phyloP scores from a whole-genome alignment of 1,140 invertebrate species.

The Ruditapes philippinarum region DNA sequence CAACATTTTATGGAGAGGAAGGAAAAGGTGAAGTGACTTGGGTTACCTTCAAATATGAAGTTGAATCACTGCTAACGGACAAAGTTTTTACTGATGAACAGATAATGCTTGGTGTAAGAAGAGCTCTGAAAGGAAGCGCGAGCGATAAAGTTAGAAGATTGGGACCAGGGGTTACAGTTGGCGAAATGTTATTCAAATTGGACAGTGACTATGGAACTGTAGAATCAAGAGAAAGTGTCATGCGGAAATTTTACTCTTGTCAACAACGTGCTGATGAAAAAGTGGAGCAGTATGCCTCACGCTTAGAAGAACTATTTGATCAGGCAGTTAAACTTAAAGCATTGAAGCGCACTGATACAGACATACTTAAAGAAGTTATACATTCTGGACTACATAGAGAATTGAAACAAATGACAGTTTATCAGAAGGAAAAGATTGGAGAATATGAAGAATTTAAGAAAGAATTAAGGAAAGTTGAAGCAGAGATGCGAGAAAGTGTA shows the following conservation, averaged over 20 bases:
- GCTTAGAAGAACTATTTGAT: slow-evolving; percentile 44
- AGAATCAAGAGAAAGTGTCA: slow-evolving; percentile 36
- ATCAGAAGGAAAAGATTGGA: slow-evolving; percentile 41
- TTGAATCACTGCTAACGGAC: background rate
- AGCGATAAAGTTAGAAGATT: slow-evolving; percentile 37
- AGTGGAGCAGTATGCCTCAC: slow-evolving; percentile 23
- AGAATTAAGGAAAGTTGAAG: slow-evolving; percentile 47
- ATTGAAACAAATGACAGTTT: slow-evolving; percentile 16
- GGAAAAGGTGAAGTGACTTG: slow-evolving; percentile 39
- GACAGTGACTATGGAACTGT: slow-evolving; percentile 41
- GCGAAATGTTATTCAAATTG: slow-evolving; percentile 15
- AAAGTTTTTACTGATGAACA: slow-evolving; percentile 6
- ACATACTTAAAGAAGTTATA: slow-evolving; percentile 30
- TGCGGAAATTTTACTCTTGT: slow-evolving; percentile 44
- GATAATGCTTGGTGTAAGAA: slow-evolving; percentile 22
- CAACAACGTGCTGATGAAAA: slow-evolving; percentile 13
- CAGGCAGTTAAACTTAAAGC: slow-evolving; percentile 20
- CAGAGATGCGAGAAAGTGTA: background rate
- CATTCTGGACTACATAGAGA: slow-evolving; percentile 37
- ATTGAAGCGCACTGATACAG: background rate
- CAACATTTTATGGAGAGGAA: slow-evolving; percentile 44
- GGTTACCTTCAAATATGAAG: slow-evolving; percentile 39
- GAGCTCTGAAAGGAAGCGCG: slow-evolving; percentile 26
- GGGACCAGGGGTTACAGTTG: background rate
- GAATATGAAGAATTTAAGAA: slow-evolving; percentile 50